Conservation (phyloP, 2,113 vertebrate species). For the Leptobrachium ailaonicum region DNA sequence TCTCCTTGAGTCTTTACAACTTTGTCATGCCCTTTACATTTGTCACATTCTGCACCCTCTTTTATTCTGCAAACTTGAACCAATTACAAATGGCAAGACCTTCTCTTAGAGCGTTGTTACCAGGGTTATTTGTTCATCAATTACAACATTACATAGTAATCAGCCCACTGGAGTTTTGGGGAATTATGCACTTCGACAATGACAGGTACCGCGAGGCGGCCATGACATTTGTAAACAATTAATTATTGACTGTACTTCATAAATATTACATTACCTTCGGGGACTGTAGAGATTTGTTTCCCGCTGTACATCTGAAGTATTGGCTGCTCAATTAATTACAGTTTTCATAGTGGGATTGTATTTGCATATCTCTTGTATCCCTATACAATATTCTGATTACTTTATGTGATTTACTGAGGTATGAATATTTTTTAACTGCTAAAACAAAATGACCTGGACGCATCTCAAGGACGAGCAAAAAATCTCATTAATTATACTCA, state of each 20-base stretch:
- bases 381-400: conserved; percentile 14
- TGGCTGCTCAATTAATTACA: conserved; percentile 19
- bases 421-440: conserved; percentile 14
- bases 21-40: too few relatives aligned
- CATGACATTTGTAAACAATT: background rate
- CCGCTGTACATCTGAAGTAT: background rate
- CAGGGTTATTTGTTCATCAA: too few relatives aligned
- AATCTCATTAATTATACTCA: background rate
- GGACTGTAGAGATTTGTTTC: background rate
- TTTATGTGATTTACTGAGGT: background rate
- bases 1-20: too few relatives aligned
- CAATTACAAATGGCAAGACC: too few relatives aligned
- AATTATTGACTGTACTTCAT: background rate
- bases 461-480: conserved; percentile 18
- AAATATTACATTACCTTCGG: background rate
- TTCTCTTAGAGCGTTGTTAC: too few relatives aligned
- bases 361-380: conserved; percentile 1
- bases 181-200: too few relatives aligned
- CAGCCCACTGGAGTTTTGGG: too few relatives aligned
- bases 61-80: too few relatives aligned
- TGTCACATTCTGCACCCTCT: too few relatives aligned
- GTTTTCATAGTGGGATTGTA: background rate
- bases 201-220: background rate
- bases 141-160: too few relatives aligned
- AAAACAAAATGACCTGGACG: conserved; percentile 12